These are phyloP conservation scores for Phragmatobia fuliginosa DNA, from an alignment of 2,888 invertebrate genomes.

Conservation along the genomic window DNA sequence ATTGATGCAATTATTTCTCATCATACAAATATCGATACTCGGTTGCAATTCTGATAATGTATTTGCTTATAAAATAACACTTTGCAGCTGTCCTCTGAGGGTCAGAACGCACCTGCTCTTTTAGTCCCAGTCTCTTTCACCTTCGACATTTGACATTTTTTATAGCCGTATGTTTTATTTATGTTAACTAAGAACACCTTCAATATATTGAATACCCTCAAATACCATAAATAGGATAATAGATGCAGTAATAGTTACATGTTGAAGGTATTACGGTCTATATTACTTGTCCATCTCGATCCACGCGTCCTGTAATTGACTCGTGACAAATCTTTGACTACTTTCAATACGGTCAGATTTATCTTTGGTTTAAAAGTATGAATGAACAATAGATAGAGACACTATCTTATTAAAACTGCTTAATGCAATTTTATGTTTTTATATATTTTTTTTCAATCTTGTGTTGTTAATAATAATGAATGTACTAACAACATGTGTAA, in stretches of 20 bases:
- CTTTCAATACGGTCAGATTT: slow-evolving; percentile 51
- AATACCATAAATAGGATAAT: slow-evolving; percentile 31
- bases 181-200: slow-evolving; percentile 40
- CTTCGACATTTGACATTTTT: slow-evolving; percentile 75
- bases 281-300: slow-evolving; percentile 24
- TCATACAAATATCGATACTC: slow-evolving; percentile 51
- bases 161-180: slow-evolving; percentile 49
- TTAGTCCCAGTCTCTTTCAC: slow-evolving; percentile 64
- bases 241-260: slow-evolving; percentile 2
- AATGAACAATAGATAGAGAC: slow-evolving; percentile 31
- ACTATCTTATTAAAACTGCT: slow-evolving; percentile 43
- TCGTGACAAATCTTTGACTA: slow-evolving; percentile 56
- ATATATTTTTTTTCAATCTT: no score
- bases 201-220: slow-evolving; percentile 14
- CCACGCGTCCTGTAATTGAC: slow-evolving; percentile 51
- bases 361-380: slow-evolving; percentile 53
- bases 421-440: neutral
- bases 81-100: slow-evolving; percentile 63
- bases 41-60: slow-evolving; percentile 52
- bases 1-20: slow-evolving; percentile 43
- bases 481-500: no score
- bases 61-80: slow-evolving; percentile 55
- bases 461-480: no score
- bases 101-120: slow-evolving; percentile 68
- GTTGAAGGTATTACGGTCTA: slow-evolving; percentile 33